Evolutionary conservation across 2,797 vertebrate species (phyloP).

Genomic region (Iguana delicatissima): DNA sequence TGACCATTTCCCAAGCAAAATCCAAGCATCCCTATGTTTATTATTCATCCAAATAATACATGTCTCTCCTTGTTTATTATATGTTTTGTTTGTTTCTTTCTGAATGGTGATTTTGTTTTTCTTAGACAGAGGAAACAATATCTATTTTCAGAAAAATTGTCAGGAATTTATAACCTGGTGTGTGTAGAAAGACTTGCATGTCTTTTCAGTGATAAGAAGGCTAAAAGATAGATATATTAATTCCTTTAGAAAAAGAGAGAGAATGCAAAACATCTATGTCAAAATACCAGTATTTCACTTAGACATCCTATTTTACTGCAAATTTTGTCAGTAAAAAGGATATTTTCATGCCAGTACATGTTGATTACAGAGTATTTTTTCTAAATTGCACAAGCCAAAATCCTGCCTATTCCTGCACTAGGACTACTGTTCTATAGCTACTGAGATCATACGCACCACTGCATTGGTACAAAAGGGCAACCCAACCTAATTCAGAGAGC

Average conservation of each 20-base stretch:
- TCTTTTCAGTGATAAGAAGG: constrained; percentile 11
- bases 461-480: not conserved
- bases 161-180: constrained; percentile 24
- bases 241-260: constrained; percentile 24
- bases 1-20: constrained; percentile 23
- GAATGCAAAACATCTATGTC: not conserved
- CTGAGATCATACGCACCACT: no score
- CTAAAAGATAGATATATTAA: not conserved
- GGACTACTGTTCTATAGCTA: not conserved
- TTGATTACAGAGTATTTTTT: not conserved
- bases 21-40: constrained; percentile 30
- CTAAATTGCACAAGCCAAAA: not conserved
- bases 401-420: not conserved
- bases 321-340: not conserved
- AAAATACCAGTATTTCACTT: not conserved
- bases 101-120: not conserved
- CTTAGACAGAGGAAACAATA: constrained; percentile 16
- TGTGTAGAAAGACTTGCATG: not conserved
- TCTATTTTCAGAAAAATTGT: constrained; percentile 24
- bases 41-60: constrained; percentile 24
- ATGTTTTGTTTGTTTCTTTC: constrained; percentile 9
- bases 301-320: not conserved
- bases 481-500: not conserved
- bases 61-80: not conserved
- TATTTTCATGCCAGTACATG: not conserved